Percentiles rank a stretch among this genome's conserved stretches.
phyloP scores from a whole-genome alignment of 2,797 vertebrate species.

The Oophaga sylvatica region DNA sequence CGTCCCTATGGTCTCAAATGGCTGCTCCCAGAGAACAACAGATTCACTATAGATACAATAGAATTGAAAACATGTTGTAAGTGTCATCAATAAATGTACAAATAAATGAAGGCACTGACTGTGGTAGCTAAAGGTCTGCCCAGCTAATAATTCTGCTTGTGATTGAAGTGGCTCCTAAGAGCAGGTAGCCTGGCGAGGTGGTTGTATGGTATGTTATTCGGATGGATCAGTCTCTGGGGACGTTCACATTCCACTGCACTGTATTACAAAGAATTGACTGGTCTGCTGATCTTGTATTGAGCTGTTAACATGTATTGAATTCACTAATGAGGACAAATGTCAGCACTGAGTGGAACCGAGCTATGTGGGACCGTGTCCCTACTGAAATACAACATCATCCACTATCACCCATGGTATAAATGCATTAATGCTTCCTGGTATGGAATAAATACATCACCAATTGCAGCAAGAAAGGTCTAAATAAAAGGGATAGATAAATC shows the following conservation, averaged over 20 bases:
- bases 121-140: neutral
- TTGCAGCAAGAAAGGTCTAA: neutral
- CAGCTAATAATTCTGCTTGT: neutral
- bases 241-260: conserved; percentile 1
- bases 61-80: neutral
- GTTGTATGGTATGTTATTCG: neutral
- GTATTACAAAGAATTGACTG: conserved; percentile 28
- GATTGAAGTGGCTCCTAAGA: neutral
- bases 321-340: conserved; percentile 62
- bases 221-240: conserved; percentile 4
- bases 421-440: neutral
- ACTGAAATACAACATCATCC: conserved; percentile 40
- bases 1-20: neutral
- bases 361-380: conserved; percentile 15
- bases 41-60: neutral
- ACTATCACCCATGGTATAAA: conserved; percentile 28
- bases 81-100: neutral
- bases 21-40: neutral
- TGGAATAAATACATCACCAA: neutral
- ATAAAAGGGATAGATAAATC: conserved; percentile 9
- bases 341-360: conserved; percentile 53
- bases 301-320: conserved; percentile 55
- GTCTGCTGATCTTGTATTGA: conserved; percentile 58
- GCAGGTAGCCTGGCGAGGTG: neutral
- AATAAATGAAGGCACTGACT: neutral